These are phyloP conservation scores for Agelaius tricolor DNA, from an alignment of 2,113 vertebrate genomes.

Conservation along the genomic window DNA sequence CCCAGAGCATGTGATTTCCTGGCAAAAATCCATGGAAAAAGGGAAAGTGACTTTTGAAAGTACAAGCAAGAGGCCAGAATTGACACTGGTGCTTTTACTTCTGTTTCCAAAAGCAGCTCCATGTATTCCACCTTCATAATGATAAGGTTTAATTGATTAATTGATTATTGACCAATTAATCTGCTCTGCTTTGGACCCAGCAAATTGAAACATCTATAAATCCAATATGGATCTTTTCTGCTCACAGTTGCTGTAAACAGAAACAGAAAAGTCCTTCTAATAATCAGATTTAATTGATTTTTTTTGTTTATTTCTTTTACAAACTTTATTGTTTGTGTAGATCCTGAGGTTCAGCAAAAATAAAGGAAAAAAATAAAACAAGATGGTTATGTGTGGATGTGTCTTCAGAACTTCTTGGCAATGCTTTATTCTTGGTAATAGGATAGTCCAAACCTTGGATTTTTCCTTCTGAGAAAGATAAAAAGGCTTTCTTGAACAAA, in stretches of 20 bases:
- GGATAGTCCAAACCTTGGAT: not conserved
- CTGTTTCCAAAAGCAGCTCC: not conserved
- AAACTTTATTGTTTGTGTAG: not conserved
- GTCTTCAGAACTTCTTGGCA: not conserved
- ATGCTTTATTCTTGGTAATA: rapidly evolving
- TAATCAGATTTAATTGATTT: not conserved
- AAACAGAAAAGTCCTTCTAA: not conserved
- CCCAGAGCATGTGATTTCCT: not conserved
- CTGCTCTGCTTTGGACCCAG: not conserved
- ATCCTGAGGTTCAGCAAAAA: not conserved
- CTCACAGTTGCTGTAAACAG: not conserved
- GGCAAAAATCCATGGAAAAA: not conserved
- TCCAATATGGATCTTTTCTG: not conserved
- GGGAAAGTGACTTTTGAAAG: not conserved
- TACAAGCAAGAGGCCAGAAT: not conserved
- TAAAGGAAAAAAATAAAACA: not conserved
- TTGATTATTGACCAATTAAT: not conserved
- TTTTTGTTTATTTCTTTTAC: not conserved
- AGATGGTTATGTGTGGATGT: rapidly evolving
- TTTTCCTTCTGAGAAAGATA: not conserved
- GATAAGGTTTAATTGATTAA: no score
- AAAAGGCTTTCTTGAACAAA: not conserved
- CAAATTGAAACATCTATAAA: not conserved
- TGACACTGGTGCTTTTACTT: not conserved
- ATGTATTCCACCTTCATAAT: not conserved